Conservation (phyloP, 2,113 vertebrate genomes). For the Forbesichthys papilliferus region DNA sequence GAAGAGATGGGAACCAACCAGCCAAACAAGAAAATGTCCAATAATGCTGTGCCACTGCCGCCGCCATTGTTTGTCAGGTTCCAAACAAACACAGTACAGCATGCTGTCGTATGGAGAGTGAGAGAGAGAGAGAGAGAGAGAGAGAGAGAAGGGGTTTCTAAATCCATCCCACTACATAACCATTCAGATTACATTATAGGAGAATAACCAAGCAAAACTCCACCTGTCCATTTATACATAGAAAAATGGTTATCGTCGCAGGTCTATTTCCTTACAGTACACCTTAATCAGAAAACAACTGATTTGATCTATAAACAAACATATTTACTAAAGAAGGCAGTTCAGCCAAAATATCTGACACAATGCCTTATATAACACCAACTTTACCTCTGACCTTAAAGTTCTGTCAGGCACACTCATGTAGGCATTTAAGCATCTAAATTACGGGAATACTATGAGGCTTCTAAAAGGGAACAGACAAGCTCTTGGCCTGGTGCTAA, state of each 20-base stretch:
- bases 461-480: not conserved
- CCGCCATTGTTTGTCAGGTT: slow-evolving; percentile 37
- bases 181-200: slow-evolving; percentile 29
- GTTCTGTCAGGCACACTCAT: slow-evolving; percentile 5
- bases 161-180: slow-evolving; percentile 9
- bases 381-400: slow-evolving; percentile 19
- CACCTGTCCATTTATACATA: no score
- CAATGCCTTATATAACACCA: not conserved
- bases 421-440: not conserved
- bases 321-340: no score
- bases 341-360: not conserved
- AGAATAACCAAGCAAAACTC: slow-evolving; percentile 15
- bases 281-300: slow-evolving; percentile 12
- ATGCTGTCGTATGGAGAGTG: not conserved
- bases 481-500: slow-evolving; percentile 2
- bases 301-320: slow-evolving; percentile 1
- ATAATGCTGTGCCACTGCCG: slow-evolving; percentile 36
- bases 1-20: slow-evolving; percentile 63
- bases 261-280: no score
- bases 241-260: no score
- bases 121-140: not conserved
- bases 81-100: slow-evolving; percentile 46
- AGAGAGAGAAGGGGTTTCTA: slow-evolving; percentile 9
- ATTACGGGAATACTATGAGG: not conserved
- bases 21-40: slow-evolving; percentile 53